Evolutionary conservation across 23 tunicate species (phyloP).

Genomic region (Ascidia mentula): DNA sequence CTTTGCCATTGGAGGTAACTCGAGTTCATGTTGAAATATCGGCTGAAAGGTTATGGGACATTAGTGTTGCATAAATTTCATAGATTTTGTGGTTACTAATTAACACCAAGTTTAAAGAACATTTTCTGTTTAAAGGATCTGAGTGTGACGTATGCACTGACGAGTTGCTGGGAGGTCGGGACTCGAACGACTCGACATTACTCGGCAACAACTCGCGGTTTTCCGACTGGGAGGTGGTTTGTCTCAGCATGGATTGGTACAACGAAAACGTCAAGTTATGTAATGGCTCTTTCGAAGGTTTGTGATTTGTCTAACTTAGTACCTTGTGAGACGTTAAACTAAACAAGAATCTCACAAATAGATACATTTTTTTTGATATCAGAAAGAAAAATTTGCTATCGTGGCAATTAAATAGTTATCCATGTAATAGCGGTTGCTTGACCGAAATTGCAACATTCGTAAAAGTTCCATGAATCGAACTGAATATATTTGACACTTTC

Average conservation of each 20-base stretch:
- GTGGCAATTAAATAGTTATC: too few species aligned
- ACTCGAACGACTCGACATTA: conserved; percentile 29
- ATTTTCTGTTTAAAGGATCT: conserved; percentile 25
- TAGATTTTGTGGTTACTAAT: too few species aligned
- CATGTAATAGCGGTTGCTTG: too few species aligned
- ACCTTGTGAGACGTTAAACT: too few species aligned
- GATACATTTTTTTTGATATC: too few species aligned
- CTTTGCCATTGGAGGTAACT: conserved; percentile 73
- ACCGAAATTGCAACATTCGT: too few species aligned
- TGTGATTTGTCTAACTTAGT: too few species aligned
- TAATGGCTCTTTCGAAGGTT: conserved; percentile 71
- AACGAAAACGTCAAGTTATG: conserved; percentile 71
- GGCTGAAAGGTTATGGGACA: background rate
- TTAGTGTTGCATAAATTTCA: too few species aligned
- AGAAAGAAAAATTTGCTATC: too few species aligned
- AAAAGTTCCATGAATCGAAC: too few species aligned
- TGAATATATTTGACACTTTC: too few species aligned
- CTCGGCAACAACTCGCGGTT: conserved; percentile 50
- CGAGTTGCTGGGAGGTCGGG: conserved; percentile 51
- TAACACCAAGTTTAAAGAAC: background rate
- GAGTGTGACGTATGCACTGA: conserved; percentile 71
- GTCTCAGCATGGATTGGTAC: conserved; percentile 71
- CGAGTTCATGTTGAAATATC: background rate
- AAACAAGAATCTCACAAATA: too few species aligned
- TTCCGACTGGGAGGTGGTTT: conserved; percentile 74